A percentile compares a stretch with the other conserved stretches of the same genome.
Evolutionary conservation across 2,113 vertebrate genomes (phyloP).

Genomic region (Gnathonemus longibarbis): DNA sequence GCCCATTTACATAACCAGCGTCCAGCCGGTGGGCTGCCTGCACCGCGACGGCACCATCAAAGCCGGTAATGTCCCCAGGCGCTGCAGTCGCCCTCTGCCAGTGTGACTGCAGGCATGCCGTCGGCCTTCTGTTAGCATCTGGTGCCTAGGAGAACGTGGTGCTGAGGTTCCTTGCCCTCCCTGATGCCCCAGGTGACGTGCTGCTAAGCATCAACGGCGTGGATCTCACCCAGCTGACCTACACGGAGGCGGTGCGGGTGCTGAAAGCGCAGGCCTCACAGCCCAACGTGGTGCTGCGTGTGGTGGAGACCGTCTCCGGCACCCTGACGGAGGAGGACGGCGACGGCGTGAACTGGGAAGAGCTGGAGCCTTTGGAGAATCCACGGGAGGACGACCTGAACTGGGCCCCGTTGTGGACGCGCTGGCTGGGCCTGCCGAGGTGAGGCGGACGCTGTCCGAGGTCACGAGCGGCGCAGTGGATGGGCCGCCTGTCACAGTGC

Average conservation of each 20-base stretch:
- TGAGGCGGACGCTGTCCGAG: conserved; percentile 26
- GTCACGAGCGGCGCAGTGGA: background rate
- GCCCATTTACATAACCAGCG: conserved; percentile 82
- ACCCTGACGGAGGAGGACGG: conserved; percentile 46
- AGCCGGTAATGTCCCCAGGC: conserved; percentile 57
- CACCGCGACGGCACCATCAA: conserved; percentile 82
- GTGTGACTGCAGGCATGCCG: background rate
- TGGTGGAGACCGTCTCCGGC: conserved; percentile 66
- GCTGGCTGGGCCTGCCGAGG: conserved; percentile 81
- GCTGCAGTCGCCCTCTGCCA: background rate
- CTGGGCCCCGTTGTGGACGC: conserved; percentile 81
- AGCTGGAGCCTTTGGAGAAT: conserved; percentile 55
- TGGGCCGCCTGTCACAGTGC: background rate
- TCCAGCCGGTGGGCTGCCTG: conserved; percentile 83
- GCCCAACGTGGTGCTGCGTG: conserved; percentile 66
- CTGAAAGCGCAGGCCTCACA: conserved; percentile 81
- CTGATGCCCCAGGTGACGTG: conserved; percentile 65
- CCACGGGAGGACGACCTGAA: conserved; percentile 60
- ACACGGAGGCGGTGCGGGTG: conserved; percentile 75
- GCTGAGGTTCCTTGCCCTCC: background rate
- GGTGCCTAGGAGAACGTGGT: background rate
- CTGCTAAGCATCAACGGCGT: conserved; percentile 81
- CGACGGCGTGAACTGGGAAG: conserved; percentile 42
- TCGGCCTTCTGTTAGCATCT: too few species aligned
- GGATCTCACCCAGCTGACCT: conserved; percentile 78